Base-by-base conservation (phyloP, 2,888 invertebrate species). In the Sisyra terminalis region DNA sequence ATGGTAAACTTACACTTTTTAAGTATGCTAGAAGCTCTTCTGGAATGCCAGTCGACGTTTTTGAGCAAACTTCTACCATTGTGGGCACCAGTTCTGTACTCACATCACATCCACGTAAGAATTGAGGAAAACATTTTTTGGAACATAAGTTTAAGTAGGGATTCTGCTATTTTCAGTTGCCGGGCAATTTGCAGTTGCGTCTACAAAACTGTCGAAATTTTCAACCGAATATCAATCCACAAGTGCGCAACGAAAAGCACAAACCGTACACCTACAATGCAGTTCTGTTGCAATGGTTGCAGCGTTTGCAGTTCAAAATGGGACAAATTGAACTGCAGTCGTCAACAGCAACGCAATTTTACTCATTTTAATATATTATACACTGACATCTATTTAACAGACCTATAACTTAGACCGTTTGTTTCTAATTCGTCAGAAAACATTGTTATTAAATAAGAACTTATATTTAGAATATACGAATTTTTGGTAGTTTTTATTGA, bases 1-100 rank as follows among this genome's bases (percentile, higher is more conserved):
- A 96, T 93, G 70, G 94, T 98, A 8, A 97, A 94, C 61, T 70
- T 96, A 2, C 97, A 98, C 59, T 96, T 98, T 61, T 66, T 98
- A 47, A 90, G 87, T 57, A 71, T 97, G 47, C 71, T 98, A 57
- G 97, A 98, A 64, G 92, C 94, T 0, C 67, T 98, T 3, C 72
- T 93, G 53, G 97, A 97, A 59, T 92, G 92, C 51, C 88, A 90
- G 60, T 93, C 94, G 1, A 87, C 90, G 1, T 78, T 94, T 29
- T 71, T 97, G 3, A 84, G 83, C 52, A 90, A 92, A 66, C 66
- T 96, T 40, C 66, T 96, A 52, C 94, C 98, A 1, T 71, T 97
- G 53, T 98, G 97, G 97, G 88, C 85, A 44, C 92, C 96, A 0
- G 88, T 98, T 34, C 68, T 98, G 31, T 87, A 86, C 57, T 89